A percentile compares a stretch with the other conserved stretches of the same genome.
These are phyloP conservation scores for Corythornis cristatus DNA, from an alignment of 2,113 vertebrate genomes.

Conservation along the genomic window DNA sequence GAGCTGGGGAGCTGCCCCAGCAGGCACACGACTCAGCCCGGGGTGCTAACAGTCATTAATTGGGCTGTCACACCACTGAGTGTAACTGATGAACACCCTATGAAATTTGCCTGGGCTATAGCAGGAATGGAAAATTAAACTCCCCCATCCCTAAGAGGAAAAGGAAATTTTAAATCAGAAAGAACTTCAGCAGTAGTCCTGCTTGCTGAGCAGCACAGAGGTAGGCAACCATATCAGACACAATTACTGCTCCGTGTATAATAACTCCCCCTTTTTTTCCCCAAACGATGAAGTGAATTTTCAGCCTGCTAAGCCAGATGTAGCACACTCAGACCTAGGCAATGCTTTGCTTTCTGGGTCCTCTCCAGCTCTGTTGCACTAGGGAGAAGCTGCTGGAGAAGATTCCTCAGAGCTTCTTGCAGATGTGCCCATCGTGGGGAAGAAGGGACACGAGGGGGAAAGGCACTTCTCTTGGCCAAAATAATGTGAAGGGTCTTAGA, in stretches of 20 bases:
- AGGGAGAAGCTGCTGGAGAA: background rate
- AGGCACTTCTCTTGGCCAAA: background rate
- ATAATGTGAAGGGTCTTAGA: background rate
- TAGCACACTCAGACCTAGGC: background rate
- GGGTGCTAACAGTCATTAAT: background rate
- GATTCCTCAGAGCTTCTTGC: background rate
- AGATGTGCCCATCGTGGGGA: background rate
- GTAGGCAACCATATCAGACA: background rate
- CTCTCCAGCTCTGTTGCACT: background rate
- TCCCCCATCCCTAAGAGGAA: background rate
- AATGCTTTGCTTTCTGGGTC: background rate
- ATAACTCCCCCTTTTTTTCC: background rate
- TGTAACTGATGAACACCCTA: background rate
- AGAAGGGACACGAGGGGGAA: background rate
- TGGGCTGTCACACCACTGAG: background rate
- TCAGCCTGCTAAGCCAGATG: background rate
- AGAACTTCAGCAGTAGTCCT: constrained; percentile 31
- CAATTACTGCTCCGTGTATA: constrained; percentile 3
- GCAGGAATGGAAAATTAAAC: background rate
- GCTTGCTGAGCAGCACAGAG: background rate
- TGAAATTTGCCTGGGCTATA: background rate
- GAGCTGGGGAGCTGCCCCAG: background rate
- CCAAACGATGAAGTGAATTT: background rate
- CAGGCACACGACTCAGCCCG: background rate
- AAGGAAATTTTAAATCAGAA: background rate